Percentiles rank a stretch among this genome's conserved stretches.
phyloP scores from a whole-genome alignment of 2,113 vertebrate genomes.

The Nycticorax nycticorax region DNA sequence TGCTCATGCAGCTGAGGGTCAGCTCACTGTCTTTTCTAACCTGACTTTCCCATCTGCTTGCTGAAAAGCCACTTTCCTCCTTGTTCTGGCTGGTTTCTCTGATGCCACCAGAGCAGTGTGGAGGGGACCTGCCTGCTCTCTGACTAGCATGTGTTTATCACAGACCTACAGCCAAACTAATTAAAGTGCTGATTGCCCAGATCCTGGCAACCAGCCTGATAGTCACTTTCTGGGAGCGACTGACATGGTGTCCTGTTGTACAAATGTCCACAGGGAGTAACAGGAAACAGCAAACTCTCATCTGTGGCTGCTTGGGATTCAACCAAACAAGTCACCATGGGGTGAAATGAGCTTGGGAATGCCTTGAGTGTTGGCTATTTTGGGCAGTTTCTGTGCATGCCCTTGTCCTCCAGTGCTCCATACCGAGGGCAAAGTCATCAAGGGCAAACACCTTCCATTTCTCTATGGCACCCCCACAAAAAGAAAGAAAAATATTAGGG shows the following conservation, averaged over 20 bases:
- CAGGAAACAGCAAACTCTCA: neutral
- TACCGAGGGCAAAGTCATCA: neutral
- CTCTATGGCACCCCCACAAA: neutral
- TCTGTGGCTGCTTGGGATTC: neutral
- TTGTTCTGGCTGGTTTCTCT: neutral
- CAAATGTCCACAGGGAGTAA: neutral
- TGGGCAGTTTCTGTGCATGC: neutral
- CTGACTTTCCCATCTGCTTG: neutral
- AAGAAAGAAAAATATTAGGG: neutral
- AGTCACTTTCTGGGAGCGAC: neutral
- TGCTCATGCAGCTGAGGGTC: neutral
- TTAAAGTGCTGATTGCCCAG: neutral
- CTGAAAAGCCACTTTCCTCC: neutral
- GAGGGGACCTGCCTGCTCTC: neutral
- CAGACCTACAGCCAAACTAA: neutral
- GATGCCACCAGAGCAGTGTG: neutral
- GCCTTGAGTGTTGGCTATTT: neutral
- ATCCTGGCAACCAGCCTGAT: neutral
- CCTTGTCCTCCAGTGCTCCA: neutral
- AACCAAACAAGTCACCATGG: neutral
- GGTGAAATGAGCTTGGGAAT: neutral
- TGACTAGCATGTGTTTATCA: neutral
- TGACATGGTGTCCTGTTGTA: neutral
- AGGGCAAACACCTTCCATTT: neutral
- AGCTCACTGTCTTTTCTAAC: neutral